Percentiles rank a stretch among this genome's conserved stretches.
phyloP scores from a whole-genome alignment of 2,888 invertebrate species.

The Troglohyphantes excavatus region DNA sequence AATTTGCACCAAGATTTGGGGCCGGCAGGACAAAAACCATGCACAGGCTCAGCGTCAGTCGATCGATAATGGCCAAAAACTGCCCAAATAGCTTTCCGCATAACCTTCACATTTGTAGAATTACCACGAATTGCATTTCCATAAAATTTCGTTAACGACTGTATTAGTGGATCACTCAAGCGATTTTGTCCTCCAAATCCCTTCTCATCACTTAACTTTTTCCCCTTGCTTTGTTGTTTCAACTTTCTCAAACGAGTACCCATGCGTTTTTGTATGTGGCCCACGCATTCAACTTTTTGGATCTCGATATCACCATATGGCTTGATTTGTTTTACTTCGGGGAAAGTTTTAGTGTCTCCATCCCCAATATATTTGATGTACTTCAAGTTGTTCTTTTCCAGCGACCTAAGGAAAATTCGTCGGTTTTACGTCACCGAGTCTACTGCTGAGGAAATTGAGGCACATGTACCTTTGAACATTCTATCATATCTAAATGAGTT shows the following conservation, averaged over 20 bases:
- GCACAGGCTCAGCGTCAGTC: neutral
- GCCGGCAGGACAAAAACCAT: slow-evolving; percentile 10
- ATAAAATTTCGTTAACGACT: neutral
- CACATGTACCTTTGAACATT: no score
- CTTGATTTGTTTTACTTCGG: neutral
- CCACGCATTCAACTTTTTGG: neutral
- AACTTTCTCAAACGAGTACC: slow-evolving; percentile 6
- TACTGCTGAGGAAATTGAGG: no score
- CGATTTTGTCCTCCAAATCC: neutral
- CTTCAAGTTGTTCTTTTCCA: neutral
- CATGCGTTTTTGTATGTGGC: slow-evolving; percentile 18
- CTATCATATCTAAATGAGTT: no score
- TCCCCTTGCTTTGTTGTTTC: neutral
- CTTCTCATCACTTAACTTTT: slow-evolving; percentile 14
- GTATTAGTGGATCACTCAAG: slow-evolving; percentile 5
- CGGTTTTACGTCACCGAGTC: no score
- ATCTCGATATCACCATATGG: neutral
- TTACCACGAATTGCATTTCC: slow-evolving; percentile 4
- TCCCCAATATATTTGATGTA: slow-evolving; percentile 18
- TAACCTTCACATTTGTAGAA: neutral
- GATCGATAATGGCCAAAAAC: neutral
- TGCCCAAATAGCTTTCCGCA: slow-evolving; percentile 20
- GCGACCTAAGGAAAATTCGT: neutral
- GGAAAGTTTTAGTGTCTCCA: slow-evolving; percentile 12
- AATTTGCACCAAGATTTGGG: neutral